A percentile compares a stretch with the other conserved stretches of the same genome.
Conservation (phyloP, 2,888 invertebrate species). For the Pristionchus arcanus region DNA sequence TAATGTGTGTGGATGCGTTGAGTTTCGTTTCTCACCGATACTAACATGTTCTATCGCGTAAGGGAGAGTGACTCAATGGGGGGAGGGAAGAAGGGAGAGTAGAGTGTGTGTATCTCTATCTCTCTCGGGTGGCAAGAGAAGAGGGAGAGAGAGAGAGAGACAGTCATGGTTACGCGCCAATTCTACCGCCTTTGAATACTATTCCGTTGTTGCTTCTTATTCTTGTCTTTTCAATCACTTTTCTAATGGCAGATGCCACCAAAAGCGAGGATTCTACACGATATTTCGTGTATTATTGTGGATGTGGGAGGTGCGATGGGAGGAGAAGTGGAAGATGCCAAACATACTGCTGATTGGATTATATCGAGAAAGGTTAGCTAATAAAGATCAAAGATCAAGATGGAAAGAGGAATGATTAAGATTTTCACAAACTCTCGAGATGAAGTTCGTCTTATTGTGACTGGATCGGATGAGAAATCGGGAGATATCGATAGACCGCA, state of each 20-base stretch:
- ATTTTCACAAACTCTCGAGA: conserved; percentile 45
- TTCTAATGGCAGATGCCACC: conserved; percentile 21
- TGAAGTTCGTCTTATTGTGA: conserved; percentile 33
- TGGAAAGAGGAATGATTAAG: not conserved
- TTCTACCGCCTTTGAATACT: conserved; percentile 15
- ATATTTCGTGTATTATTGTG: conserved; percentile 14
- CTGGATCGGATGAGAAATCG: conserved; percentile 24
- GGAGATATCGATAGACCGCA: conserved; percentile 27
- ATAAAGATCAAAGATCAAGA: not conserved
- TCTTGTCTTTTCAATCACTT: not conserved
- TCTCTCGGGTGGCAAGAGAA: conserved; percentile 13
- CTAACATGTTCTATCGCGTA: conserved; percentile 43
- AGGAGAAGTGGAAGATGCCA: conserved; percentile 47
- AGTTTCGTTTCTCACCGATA: conserved; percentile 23
- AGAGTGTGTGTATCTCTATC: not conserved
- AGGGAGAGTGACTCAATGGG: conserved; percentile 3
- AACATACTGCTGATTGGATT: conserved; percentile 48
- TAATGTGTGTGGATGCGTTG: not conserved
- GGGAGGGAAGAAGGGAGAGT: not conserved
- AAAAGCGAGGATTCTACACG: conserved; percentile 16
- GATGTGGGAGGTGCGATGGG: conserved; percentile 43
- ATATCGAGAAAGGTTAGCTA: conserved; percentile 45
- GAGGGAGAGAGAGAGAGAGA: not conserved
- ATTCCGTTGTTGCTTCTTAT: not conserved
- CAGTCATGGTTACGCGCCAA: conserved; percentile 43